A percentile compares a stretch with the other conserved stretches of the same genome.
Evolutionary conservation across 1,140 invertebrate species (phyloP).

Genomic region (Lamellibrachia luymesi): DNA sequence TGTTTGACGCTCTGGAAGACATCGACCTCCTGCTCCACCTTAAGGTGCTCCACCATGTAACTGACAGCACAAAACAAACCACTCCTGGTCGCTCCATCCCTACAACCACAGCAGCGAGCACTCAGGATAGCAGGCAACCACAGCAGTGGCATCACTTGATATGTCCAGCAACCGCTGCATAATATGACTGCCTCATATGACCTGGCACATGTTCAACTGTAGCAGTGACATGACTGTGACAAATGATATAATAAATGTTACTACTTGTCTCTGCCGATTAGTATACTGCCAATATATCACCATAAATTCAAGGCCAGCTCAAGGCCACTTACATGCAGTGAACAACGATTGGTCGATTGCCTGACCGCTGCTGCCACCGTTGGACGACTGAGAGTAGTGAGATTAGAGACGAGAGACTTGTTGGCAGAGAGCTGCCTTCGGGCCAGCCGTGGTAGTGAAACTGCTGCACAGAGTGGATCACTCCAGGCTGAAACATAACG

Average conservation of each 20-base stretch:
- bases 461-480: slow-evolving; percentile 29
- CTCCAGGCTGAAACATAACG: neutral
- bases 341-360: slow-evolving; percentile 45
- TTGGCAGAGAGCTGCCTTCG: slow-evolving; percentile 42
- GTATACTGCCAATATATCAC: neutral
- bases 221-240: neutral
- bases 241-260: neutral
- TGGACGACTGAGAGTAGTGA: slow-evolving; percentile 48
- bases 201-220: neutral
- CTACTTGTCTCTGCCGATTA: too few species aligned
- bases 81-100: slow-evolving; percentile 58
- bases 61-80: slow-evolving; percentile 56
- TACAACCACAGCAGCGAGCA: slow-evolving; percentile 26
- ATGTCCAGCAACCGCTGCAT: neutral
- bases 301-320: neutral
- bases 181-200: neutral
- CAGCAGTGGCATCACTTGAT: neutral
- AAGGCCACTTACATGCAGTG: slow-evolving; percentile 51
- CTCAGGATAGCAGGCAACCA: neutral
- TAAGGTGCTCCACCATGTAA: slow-evolving; percentile 56
- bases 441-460: slow-evolving; percentile 54
- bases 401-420: slow-evolving; percentile 44
- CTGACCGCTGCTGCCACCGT: slow-evolving; percentile 47
- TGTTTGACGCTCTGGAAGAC: slow-evolving; percentile 60
- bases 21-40: slow-evolving; percentile 58